Conservation (phyloP, 2,797 vertebrate species). For the Erethizon dorsatum region DNA sequence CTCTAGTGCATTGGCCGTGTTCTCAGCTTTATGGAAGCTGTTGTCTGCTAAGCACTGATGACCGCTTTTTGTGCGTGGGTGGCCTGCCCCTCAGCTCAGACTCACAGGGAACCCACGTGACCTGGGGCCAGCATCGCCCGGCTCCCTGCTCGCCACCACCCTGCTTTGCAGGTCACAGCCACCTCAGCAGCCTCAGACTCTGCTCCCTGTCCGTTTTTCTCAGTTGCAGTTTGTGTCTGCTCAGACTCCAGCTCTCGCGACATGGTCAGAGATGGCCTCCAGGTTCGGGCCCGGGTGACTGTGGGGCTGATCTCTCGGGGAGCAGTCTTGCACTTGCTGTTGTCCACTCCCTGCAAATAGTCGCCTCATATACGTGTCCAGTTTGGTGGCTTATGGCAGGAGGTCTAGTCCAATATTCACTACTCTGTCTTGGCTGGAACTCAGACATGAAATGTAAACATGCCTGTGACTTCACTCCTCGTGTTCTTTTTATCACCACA, state of each 20-base stretch:
- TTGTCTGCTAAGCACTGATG: background rate
- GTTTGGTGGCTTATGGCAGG: background rate
- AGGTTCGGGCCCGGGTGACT: background rate
- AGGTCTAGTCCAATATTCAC: background rate
- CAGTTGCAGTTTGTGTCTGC: background rate
- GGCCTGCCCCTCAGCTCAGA: background rate
- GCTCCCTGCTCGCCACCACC: background rate
- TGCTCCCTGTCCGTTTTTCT: background rate
- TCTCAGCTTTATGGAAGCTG: background rate
- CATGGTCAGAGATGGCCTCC: background rate
- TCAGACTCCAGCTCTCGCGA: background rate
- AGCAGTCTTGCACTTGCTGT: background rate
- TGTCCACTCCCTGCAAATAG: background rate
- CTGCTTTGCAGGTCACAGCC: background rate
- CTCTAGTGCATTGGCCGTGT: background rate
- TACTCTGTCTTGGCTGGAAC: background rate
- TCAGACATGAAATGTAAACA: conserved; percentile 3
- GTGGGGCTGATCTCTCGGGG: background rate
- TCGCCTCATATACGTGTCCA: background rate
- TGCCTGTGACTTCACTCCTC: background rate
- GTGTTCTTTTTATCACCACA: background rate
- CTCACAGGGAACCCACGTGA: background rate
- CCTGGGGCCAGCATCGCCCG: background rate
- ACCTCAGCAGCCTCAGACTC: background rate
- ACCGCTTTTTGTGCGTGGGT: background rate